Conservation (phyloP, 2,113 vertebrate species). For the Protobothrops mucrosquamatus region DNA sequence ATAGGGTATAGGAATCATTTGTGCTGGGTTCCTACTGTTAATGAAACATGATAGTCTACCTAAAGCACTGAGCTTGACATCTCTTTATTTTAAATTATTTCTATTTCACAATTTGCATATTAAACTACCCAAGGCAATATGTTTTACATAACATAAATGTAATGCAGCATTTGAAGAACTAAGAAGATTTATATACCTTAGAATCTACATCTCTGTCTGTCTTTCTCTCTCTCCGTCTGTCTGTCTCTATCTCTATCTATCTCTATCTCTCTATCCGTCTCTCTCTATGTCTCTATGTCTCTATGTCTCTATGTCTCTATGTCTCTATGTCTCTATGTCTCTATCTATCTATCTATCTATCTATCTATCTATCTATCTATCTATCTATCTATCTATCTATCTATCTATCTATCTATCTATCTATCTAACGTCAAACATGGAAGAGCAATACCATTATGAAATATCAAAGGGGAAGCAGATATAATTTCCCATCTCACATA, state of each 20-base stretch:
- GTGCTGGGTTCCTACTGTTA: not conserved
- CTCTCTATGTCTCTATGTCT: not conserved
- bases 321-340: not conserved
- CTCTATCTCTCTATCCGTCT: not conserved
- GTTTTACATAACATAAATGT: not conserved
- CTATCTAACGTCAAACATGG: not conserved
- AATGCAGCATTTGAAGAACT: not conserved
- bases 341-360: not conserved
- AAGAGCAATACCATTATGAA: no score
- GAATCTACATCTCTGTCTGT: not conserved
- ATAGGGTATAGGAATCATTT: not conserved
- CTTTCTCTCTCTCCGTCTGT: not conserved
- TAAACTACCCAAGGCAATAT: not conserved
- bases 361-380: not conserved
- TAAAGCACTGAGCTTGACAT: not conserved
- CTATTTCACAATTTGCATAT: not conserved
- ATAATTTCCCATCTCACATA: no score
- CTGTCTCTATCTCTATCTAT: not conserved
- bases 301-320: not conserved
- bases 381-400: not conserved
- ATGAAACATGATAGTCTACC: not conserved
- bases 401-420: not conserved
- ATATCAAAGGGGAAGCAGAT: no score
- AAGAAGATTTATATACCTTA: not conserved
- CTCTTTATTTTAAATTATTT: not conserved